phyloP scores from a whole-genome alignment of 2,113 vertebrate genomes.

The Hiodon tergisus region DNA sequence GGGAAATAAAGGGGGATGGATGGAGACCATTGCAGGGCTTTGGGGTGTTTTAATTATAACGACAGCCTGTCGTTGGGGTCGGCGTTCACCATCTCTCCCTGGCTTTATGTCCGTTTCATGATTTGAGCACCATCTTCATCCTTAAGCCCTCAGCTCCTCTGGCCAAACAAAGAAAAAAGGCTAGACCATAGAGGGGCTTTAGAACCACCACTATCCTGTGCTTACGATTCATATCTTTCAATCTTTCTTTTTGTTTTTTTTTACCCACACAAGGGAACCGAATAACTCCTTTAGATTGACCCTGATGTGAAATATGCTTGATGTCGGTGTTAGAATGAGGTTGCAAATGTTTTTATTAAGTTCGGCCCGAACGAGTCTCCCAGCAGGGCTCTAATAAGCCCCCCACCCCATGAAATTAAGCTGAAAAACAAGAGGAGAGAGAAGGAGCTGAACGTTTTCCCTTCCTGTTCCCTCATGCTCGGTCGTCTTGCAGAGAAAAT shows the following conservation, averaged over 20 bases:
- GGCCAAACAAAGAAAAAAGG: conserved; percentile 71
- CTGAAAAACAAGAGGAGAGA: conserved; percentile 45
- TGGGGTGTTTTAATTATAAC: conserved; percentile 71
- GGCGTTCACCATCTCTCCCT: conserved; percentile 60
- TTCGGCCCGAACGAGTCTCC: conserved; percentile 45
- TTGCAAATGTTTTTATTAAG: conserved; percentile 42
- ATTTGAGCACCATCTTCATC: conserved; percentile 71
- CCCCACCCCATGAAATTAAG: conserved; percentile 37
- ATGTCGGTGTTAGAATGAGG: conserved; percentile 29
- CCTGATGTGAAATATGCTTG: conserved; percentile 39
- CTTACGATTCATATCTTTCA: conserved; percentile 72
- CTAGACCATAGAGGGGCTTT: conserved; percentile 59
- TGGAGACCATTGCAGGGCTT: conserved; percentile 61
- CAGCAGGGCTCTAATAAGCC: conserved; percentile 41
- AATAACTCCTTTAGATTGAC: conserved; percentile 66
- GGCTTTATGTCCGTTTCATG: conserved; percentile 67
- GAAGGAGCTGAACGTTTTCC: conserved; percentile 46
- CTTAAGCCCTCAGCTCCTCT: conserved; percentile 70
- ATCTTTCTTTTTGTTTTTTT: conserved; percentile 55
- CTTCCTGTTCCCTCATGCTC: conserved; percentile 37
- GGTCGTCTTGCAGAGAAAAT: conserved; percentile 46
- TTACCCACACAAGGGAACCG: conserved; percentile 40
- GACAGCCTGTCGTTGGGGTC: conserved; percentile 56
- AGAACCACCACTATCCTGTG: conserved; percentile 61
- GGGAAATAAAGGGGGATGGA: conserved; percentile 56